Evolutionary conservation across 1,140 invertebrate genomes (phyloP), one percentile per base, ranked within the genome.

Genomic region (Ericerus pela): DNA sequence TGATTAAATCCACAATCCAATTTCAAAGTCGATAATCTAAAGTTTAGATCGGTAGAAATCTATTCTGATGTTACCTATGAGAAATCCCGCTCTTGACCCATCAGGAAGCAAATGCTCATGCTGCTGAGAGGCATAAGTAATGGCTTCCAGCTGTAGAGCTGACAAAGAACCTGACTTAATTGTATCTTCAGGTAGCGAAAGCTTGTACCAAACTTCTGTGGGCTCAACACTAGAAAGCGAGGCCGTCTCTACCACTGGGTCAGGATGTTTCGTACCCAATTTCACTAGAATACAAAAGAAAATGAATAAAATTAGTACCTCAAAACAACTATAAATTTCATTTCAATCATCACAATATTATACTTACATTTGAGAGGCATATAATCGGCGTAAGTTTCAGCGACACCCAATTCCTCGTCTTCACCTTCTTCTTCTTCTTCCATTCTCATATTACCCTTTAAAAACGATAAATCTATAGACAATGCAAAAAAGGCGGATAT

Each of bases 191-290:
- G 94, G 92, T 63, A 99, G 79, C 2, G 79, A 77, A 12, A 97
- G 54, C 51, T 82, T 79, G 70, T 98, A 99, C 72, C 82, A 85
- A 47, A 98, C 87, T 67, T 98, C 90, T 4, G 90, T 88, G 1
- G 96, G 90, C 65, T 91, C 86, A 47, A 99, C 95, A 60, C 88
- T 95, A 0, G 94, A 94, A 30, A 99, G 74, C 0, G 94, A 97
- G 29, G 92, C 92, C 0, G 96, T 99, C 72, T 99, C 96, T 18
- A 99, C 96, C 11, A 99, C 94, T n/a, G 91, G 87, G 74, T 99
- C 96, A 0, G 96, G 96, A 79, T 99, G 96, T 65, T 90, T 89
- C 57, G 81, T 79, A 3, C 96, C 96, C 51, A 97, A 73, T 71
- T 93, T 93, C 60, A 99, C 86, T 90, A 64, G 22, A 65, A 66